phyloP scores from a whole-genome alignment of 2,888 invertebrate species.

The Acanthopleura granulata region DNA sequence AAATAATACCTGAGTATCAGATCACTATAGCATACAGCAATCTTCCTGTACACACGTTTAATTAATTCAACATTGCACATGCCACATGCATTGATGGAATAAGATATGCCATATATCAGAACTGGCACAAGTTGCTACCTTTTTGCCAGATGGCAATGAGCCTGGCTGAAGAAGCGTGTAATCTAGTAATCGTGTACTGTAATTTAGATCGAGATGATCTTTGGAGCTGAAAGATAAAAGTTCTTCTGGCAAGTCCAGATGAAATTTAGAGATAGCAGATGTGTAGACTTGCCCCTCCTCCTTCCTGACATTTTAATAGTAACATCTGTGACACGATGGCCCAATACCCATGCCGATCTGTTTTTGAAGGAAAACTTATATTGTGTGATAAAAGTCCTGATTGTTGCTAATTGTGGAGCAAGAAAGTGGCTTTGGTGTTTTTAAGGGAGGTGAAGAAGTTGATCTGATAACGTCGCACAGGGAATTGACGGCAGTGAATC shows the following conservation, averaged over 20 bases:
- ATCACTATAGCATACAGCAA: neutral
- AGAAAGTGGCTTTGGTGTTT: too few species aligned
- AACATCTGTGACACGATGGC: too few species aligned
- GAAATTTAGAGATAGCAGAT: neutral
- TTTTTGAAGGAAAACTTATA: too few species aligned
- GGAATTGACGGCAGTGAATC: neutral
- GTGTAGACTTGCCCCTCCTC: too few species aligned
- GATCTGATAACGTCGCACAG: neutral
- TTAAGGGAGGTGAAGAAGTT: neutral
- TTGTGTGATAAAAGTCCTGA: too few species aligned
- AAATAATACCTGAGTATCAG: neutral
- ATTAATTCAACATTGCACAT: constrained; percentile 12
- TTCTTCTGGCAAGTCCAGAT: constrained; percentile 2
- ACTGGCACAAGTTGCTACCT: neutral
- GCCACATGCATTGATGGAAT: neutral
- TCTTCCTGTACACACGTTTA: neutral
- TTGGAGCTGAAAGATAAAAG: neutral
- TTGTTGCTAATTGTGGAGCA: too few species aligned
- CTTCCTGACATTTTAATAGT: too few species aligned
- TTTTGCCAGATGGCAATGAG: neutral
- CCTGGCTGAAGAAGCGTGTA: neutral
- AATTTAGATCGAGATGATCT: neutral
- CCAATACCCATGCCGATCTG: too few species aligned
- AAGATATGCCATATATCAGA: neutral
- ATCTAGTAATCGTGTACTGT: neutral